A percentile compares a stretch with the other conserved stretches of the same genome.
Evolutionary conservation across 2,888 invertebrate genomes (phyloP).

Genomic region (Rhingia campestris): DNA sequence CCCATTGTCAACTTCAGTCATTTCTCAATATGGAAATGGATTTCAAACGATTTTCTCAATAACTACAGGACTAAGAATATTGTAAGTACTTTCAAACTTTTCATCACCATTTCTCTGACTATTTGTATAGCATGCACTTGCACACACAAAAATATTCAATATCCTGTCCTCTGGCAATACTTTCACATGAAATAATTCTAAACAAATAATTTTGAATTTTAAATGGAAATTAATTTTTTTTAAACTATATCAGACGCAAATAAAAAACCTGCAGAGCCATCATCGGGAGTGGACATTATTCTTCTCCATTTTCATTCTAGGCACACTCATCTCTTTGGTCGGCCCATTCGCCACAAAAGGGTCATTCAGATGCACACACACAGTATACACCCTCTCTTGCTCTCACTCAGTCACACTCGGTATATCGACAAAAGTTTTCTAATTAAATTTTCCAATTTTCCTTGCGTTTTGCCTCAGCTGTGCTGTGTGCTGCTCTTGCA

Average conservation of each 20-base stretch:
- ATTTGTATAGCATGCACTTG: too few species aligned
- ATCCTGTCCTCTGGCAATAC: too few species aligned
- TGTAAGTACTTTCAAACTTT: too few species aligned
- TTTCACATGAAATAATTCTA: not conserved
- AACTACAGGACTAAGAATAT: too few species aligned
- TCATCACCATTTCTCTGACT: too few species aligned
- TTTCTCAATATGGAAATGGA: too few species aligned
- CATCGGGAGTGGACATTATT: constrained; percentile 1
- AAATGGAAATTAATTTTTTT: constrained; percentile 41
- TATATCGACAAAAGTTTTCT: constrained; percentile 74
- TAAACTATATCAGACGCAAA: not conserved
- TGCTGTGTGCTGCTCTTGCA: constrained; percentile 49
- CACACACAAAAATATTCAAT: too few species aligned
- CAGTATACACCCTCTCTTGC: constrained; percentile 20
- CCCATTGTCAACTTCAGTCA: too few species aligned
- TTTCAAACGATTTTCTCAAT: too few species aligned
- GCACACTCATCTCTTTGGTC: constrained; percentile 37
- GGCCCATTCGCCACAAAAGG: constrained; percentile 42
- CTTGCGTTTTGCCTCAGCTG: constrained; percentile 72
- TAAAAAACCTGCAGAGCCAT: not conserved
- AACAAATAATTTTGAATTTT: not conserved
- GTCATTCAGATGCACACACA: constrained; percentile 47
- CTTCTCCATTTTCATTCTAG: constrained; percentile 47
- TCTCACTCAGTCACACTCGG: not conserved
- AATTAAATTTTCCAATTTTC: constrained; percentile 75